A percentile compares a stretch with the other conserved stretches of the same genome.
Evolutionary conservation across 2,113 vertebrate species (phyloP).

Genomic region (Nestor notabilis): DNA sequence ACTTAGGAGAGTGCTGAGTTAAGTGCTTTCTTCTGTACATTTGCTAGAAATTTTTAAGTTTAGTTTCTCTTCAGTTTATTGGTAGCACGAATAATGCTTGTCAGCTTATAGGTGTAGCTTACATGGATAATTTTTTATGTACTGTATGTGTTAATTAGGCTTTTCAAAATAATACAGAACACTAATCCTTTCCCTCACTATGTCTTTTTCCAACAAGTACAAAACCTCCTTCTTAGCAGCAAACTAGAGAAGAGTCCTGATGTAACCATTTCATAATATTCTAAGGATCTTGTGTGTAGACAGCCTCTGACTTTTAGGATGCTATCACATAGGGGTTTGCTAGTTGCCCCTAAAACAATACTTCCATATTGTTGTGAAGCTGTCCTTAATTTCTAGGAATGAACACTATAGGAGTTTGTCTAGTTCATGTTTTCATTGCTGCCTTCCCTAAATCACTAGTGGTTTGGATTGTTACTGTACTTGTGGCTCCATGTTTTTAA

Average conservation of each 20-base stretch:
- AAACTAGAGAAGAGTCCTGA: background rate
- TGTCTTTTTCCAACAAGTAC: background rate
- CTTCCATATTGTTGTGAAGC: background rate
- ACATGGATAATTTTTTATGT: background rate
- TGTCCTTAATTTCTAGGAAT: background rate
- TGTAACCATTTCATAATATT: background rate
- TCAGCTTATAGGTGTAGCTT: background rate
- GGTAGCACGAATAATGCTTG: background rate
- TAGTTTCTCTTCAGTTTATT: background rate
- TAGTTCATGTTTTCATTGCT: background rate
- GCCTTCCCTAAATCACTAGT: background rate
- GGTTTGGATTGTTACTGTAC: background rate
- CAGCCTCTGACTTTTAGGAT: background rate
- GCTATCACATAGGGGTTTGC: background rate
- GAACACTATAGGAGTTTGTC: background rate
- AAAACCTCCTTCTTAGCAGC: background rate
- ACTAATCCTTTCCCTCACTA: background rate
- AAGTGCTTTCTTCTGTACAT: background rate
- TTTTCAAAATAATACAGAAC: background rate
- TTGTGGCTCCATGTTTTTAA: background rate
- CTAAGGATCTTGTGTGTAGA: background rate
- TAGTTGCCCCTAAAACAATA: background rate
- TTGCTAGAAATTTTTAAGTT: background rate
- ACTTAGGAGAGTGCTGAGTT: background rate
- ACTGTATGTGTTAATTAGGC: background rate